Conservation (phyloP, 1,140 invertebrate species). For the Chionoecetes opilio region DNA sequence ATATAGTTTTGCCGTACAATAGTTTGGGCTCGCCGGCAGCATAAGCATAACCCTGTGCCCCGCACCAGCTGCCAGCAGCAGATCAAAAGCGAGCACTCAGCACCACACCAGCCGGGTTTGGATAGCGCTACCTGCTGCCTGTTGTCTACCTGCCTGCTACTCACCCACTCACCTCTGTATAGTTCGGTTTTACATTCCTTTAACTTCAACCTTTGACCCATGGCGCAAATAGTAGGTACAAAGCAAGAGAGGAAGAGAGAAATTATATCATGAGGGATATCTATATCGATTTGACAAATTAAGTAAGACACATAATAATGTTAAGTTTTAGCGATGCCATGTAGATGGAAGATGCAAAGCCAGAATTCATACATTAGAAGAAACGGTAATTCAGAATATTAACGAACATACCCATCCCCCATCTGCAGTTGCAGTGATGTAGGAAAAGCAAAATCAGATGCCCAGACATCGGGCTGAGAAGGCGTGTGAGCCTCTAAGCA, state of each 20-base stretch:
- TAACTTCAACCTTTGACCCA: conserved; percentile 36
- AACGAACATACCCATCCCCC: conserved; percentile 50
- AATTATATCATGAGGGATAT: conserved; percentile 59
- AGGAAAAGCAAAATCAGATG: neutral
- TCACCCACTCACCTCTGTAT: conserved; percentile 45
- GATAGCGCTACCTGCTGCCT: neutral
- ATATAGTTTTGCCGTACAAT: too few relatives aligned
- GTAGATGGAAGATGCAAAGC: conserved; percentile 59
- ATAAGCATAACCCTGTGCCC: too few relatives aligned
- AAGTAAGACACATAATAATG: conserved; percentile 53
- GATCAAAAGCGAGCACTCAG: too few relatives aligned
- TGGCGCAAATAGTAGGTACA: neutral
- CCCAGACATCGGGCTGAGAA: conserved; percentile 45
- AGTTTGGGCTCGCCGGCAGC: too few relatives aligned
- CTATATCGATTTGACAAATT: conserved; percentile 51
- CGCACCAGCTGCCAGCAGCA: too few relatives aligned
- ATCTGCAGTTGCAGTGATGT: too few relatives aligned
- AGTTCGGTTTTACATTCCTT: conserved; percentile 41
- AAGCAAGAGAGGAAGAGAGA: conserved; percentile 35
- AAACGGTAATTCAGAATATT: conserved; percentile 57
- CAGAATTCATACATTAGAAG: too few relatives aligned
- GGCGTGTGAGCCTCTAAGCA: conserved; percentile 39
- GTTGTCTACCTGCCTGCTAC: conserved; percentile 43
- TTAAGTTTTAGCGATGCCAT: too few relatives aligned
- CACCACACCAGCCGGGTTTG: too few relatives aligned